phyloP scores from a whole-genome alignment of 1,140 invertebrate species.

The Trypoxylus dichotomus region DNA sequence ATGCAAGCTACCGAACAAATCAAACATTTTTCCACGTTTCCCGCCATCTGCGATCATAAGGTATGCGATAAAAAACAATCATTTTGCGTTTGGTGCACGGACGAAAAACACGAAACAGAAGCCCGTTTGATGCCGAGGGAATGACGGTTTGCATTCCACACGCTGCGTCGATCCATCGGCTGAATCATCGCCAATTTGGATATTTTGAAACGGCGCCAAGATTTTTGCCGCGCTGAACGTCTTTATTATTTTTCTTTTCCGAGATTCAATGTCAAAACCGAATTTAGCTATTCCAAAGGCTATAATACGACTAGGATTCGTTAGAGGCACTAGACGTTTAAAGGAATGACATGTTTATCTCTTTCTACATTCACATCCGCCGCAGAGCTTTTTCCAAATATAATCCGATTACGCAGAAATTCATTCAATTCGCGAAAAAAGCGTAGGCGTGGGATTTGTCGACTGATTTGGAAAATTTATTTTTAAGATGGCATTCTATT shows the following conservation, averaged over 20 bases:
- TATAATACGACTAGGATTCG: no score
- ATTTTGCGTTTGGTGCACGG: background rate
- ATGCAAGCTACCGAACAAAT: no score
- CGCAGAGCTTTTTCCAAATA: no score
- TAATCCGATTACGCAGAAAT: no score
- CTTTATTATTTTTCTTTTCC: background rate
- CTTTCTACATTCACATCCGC: no score
- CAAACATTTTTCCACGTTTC: no score
- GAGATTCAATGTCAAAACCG: background rate
- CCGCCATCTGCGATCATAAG: no score
- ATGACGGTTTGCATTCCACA: background rate
- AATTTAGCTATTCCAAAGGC: background rate
- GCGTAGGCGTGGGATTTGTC: background rate
- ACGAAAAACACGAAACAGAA: background rate
- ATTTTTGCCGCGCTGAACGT: background rate
- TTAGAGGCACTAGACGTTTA: no score
- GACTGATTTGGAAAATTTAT: background rate
- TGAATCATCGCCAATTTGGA: background rate
- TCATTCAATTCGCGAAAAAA: no score
- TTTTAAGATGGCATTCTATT: background rate
- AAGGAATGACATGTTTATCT: no score
- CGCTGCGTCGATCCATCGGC: background rate
- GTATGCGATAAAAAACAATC: background rate
- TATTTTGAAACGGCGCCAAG: background rate
- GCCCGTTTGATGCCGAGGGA: background rate